phyloP scores from a whole-genome alignment of 2,797 vertebrate species.

The Danio albolineatus region DNA sequence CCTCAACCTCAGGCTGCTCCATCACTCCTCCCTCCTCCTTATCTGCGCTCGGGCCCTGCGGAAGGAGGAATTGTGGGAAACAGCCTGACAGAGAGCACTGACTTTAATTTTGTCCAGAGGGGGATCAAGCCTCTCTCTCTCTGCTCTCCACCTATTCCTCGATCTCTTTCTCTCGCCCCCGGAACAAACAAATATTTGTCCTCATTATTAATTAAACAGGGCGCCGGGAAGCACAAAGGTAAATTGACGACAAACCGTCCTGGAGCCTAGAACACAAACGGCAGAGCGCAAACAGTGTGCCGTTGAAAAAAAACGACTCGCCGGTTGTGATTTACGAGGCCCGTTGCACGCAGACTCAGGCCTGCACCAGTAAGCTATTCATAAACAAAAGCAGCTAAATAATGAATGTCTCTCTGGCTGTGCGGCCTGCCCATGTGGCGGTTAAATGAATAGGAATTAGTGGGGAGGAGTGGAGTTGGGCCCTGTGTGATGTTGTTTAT shows the following conservation, averaged over 20 bases:
- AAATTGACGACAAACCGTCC: constrained; percentile 81
- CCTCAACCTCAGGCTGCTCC: constrained; percentile 61
- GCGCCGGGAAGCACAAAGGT: constrained; percentile 75
- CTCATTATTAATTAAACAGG: constrained; percentile 96
- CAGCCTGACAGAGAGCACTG: constrained; percentile 67
- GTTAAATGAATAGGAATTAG: constrained; percentile 99
- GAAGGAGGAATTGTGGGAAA: constrained; percentile 53
- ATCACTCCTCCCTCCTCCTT: constrained; percentile 49
- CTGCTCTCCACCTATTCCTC: constrained; percentile 41
- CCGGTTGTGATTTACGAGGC: constrained; percentile 87
- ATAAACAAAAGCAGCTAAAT: constrained; percentile 97
- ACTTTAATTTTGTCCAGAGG: constrained; percentile 74
- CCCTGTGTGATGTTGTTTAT: constrained; percentile 76
- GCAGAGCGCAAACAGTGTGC: constrained; percentile 38
- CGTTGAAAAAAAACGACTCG: constrained; percentile 60
- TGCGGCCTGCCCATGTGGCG: constrained; percentile 82
- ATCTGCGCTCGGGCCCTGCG: constrained; percentile 19
- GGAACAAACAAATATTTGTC: constrained; percentile 92
- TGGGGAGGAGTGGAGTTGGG: constrained; percentile 77
- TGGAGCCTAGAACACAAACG: constrained; percentile 60
- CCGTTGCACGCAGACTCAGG: constrained; percentile 81
- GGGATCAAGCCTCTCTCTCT: constrained; percentile 53
- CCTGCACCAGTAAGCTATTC: constrained; percentile 97
- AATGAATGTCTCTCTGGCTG: constrained; percentile 88
- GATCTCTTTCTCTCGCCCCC: constrained; percentile 67